phyloP scores from a whole-genome alignment of 1,140 invertebrate genomes.

The Augochlora pura region DNA sequence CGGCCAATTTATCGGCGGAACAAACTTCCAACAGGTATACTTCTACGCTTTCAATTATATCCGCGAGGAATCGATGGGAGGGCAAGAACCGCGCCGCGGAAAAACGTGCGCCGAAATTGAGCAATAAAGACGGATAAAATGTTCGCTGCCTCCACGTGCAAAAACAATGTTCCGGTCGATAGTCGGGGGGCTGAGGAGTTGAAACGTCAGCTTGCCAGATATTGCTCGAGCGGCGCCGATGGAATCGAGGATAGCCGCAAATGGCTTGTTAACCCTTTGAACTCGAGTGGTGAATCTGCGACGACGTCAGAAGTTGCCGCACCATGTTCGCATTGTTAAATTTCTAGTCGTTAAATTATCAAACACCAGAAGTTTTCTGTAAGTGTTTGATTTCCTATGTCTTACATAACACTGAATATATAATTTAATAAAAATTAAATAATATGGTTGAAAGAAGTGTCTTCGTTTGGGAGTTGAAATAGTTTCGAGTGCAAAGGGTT shows the following conservation, averaged over 20 bases:
- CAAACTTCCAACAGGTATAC: background rate
- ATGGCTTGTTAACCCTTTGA: constrained; percentile 51
- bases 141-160: background rate
- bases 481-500: too few relatives aligned
- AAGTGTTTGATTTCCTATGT: too few relatives aligned
- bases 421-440: too few relatives aligned
- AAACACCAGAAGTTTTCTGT: too few relatives aligned
- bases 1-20: background rate
- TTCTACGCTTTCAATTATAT: background rate
- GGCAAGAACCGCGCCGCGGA: too few relatives aligned
- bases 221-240: background rate
- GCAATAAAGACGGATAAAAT: background rate
- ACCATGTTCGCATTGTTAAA: too few relatives aligned
- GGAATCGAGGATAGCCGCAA: constrained; percentile 10
- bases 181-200: background rate
- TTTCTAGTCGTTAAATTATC: too few relatives aligned
- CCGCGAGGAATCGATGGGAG: background rate
- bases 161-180: constrained; percentile 22
- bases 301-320: too few relatives aligned
- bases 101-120: background rate
- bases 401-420: too few relatives aligned
- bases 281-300: too few relatives aligned
- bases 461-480: too few relatives aligned
- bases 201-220: constrained; percentile 24
- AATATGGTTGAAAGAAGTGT: too few relatives aligned